Evolutionary conservation across 2,797 vertebrate genomes (phyloP), one percentile per base, ranked within the genome.

Genomic region (Meda fulgida): DNA sequence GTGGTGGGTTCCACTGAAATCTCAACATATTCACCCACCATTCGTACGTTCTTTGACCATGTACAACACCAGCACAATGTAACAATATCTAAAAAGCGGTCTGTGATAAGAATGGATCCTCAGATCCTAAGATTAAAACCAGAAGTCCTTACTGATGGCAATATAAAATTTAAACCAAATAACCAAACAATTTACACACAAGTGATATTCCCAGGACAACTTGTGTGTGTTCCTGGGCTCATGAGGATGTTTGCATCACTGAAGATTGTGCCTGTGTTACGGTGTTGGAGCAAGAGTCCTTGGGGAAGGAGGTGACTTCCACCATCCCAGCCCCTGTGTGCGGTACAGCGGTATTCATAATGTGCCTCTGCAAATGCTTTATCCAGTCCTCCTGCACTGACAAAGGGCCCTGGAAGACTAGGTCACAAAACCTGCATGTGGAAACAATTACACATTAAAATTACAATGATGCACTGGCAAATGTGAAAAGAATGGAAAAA

Each of bases 321-420:
- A 98, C 96, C 98, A 99, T 99, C 92, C 97, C 96, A 83, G 98
- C 96, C 92, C 98, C 98, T 93, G 98, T 99, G 94, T 96, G 95
- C 92, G 98, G 98, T 93, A 99, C 97, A 92, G 98, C 97, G 93
- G 97, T 97, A 94, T 98, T 99, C 95, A 99, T 98, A 88, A 99
- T 97, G 95, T 99, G 98, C 94, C 98, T 97, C 91, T 99, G 98
- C 96, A 99, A 97, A 95, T 99, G 98, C 94, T 99, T 99, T 91
- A 99, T 98, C 98, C 98, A 99, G 95, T 99, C 98, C 95, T 99
- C 98, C 95, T 99, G 98, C 91, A 99, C 97, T 89, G 98, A 99
- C 92, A 99, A 92, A 34, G 98, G 98, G 92, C 98, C 98, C 94
- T 98, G 97, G 96, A 99, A 99, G 95, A 99, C 97, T 91, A 99